phyloP scores from a whole-genome alignment of 2,113 vertebrate genomes.

The Apus apus region DNA sequence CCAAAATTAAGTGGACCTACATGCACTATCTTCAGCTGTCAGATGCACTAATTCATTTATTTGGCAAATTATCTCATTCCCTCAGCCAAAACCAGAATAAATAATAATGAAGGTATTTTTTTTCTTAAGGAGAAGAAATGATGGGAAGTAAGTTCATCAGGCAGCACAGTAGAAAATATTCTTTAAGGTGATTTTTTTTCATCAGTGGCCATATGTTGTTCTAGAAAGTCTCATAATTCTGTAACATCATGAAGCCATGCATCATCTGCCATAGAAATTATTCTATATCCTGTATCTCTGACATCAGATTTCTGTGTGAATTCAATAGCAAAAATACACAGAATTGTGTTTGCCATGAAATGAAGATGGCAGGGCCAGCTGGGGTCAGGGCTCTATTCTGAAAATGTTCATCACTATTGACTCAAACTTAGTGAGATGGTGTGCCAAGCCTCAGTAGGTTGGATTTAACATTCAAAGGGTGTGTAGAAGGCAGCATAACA shows the following conservation, averaged over 20 bases:
- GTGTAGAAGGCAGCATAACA: neutral
- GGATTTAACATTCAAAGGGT: neutral
- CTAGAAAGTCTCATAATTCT: neutral
- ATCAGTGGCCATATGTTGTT: neutral
- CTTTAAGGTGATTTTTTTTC: neutral
- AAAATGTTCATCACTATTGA: neutral
- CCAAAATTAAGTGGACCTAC: neutral
- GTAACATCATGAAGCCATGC: neutral
- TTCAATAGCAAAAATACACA: neutral
- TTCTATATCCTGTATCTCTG: neutral
- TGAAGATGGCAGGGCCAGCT: constrained; percentile 1
- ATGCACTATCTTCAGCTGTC: neutral
- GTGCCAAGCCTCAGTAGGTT: neutral
- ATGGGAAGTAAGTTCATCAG: neutral
- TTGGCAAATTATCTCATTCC: neutral
- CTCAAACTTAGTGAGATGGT: neutral
- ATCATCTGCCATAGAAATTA: neutral
- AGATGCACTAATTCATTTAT: neutral
- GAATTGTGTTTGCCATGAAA: neutral
- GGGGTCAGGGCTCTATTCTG: neutral
- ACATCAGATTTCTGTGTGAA: neutral
- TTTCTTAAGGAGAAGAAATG: neutral
- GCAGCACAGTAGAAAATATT: neutral
- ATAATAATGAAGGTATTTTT: neutral
- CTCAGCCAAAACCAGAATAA: neutral